These are phyloP conservation scores for Orycteropus afer DNA, from an alignment of 2,113 vertebrate species.

Conservation along the genomic window DNA sequence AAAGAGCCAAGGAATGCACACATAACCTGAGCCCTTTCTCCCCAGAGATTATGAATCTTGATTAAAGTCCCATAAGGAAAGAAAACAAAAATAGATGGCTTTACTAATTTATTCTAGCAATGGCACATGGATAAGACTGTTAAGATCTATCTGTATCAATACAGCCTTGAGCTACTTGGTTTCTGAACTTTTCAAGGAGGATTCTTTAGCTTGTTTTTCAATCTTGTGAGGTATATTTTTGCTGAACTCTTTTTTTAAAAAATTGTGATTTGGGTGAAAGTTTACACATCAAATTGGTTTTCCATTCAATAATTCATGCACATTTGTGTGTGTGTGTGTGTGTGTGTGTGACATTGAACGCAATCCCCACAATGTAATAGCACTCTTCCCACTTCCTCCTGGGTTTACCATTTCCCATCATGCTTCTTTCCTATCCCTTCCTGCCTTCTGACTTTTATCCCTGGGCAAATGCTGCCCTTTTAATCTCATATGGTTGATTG, in stretches of 20 bases:
- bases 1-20: not conserved
- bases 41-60: not conserved
- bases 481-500: no score
- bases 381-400: no score
- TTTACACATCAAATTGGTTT: no score
- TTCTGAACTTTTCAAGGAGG: not conserved
- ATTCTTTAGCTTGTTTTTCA: conserved; percentile 8
- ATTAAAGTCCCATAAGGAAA: not conserved
- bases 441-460: no score
- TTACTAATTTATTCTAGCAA: conserved; percentile 1
- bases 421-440: no score
- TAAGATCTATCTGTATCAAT: not conserved
- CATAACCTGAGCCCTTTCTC: not conserved
- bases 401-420: no score
- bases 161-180: not conserved
- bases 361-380: no score
- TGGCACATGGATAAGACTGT: not conserved
- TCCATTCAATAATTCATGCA: not conserved
- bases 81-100: not conserved
- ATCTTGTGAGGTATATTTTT: conserved; percentile 18
- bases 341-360: no score
- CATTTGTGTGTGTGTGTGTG: no score
- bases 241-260: not conserved
- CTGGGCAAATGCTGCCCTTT: no score
- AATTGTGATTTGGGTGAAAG: no score